These are phyloP conservation scores for Tragelaphus strepsiceros DNA, from an alignment of 2,113 vertebrate genomes.

Conservation along the genomic window DNA sequence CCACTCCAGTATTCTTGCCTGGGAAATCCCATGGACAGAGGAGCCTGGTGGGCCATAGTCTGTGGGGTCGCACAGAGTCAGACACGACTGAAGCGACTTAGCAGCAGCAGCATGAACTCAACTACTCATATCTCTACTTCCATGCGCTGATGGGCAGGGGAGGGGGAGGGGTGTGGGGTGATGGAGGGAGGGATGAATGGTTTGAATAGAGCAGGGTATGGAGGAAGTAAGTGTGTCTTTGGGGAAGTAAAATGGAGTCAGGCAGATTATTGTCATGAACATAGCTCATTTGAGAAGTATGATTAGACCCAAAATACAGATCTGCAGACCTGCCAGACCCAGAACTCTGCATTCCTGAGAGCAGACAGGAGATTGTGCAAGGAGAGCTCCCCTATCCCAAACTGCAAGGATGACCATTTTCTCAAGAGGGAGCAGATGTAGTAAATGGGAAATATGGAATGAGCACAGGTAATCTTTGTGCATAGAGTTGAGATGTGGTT, in stretches of 20 bases:
- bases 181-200: not conserved
- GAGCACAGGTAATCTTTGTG: not conserved
- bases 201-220: not conserved
- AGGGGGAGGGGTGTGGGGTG: accelerated
- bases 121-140: not conserved
- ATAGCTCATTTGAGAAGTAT: not conserved
- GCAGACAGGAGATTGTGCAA: not conserved
- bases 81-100: not conserved
- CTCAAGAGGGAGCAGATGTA: not conserved
- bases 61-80: not conserved
- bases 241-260: not conserved
- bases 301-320: not conserved
- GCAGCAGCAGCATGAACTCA: not conserved
- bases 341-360: not conserved
- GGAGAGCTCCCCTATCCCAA: not conserved
- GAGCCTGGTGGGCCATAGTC: not conserved
- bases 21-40: not conserved
- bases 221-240: not conserved
- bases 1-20: not conserved
- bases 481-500: not conserved
- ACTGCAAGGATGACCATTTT: not conserved
- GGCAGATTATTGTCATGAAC: not conserved
- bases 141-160: not conserved
- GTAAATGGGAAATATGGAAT: not conserved
- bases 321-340: not conserved